Base-by-base conservation (phyloP, 2,113 vertebrate genomes). In the Pantherophis guttatus region DNA sequence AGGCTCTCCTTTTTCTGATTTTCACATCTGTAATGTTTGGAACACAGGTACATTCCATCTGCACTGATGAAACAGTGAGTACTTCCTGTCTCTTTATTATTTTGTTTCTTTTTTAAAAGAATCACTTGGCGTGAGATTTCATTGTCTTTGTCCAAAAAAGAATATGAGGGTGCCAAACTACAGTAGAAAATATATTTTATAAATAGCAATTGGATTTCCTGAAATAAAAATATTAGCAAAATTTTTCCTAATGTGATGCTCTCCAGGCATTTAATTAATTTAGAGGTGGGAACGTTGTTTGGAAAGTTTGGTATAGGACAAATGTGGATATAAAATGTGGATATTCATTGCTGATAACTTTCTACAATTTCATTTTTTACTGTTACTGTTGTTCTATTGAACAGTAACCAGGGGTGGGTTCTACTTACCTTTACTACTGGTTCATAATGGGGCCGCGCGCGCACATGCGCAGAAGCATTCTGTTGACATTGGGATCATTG, bases 21-120 rank as follows among this genome's bases (percentile, higher is more conserved):
- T 99, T 99, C 98, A 99, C 99, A 0, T 98, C 99, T 0, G 99
- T 99, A 95, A 99, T 99, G 99, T 99, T 99, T 91, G 99, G 99
- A 92, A 99, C 99, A 24, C 99, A 99, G 97, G 98, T 99, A 94
- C 99, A 99, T 97, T 99, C 99, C 94, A 99, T 99, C 97, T 99
- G 99, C 95, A 97, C 98, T 0, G 99, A 99, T 12, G 99, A 99
- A 98, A 99, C 99, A 97, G 99, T 99, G 96, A 98, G 99, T 98
- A 87, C 13, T 44, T 89, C 59, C 4, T 50, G 7, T 89, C 17
- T 87, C 55, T 58, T 86, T 26, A 9, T 23, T n/a, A 55, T 33
- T 0, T 21, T 55, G 5, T 54, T 52, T 12, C 15, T 53, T 8
- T 48, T 24, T 86, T 93, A 39, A 12, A 50, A 50, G 58, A 2